These are phyloP conservation scores for Aphelenchoides avenae DNA, from an alignment of 1,140 invertebrate species.

Conservation along the genomic window DNA sequence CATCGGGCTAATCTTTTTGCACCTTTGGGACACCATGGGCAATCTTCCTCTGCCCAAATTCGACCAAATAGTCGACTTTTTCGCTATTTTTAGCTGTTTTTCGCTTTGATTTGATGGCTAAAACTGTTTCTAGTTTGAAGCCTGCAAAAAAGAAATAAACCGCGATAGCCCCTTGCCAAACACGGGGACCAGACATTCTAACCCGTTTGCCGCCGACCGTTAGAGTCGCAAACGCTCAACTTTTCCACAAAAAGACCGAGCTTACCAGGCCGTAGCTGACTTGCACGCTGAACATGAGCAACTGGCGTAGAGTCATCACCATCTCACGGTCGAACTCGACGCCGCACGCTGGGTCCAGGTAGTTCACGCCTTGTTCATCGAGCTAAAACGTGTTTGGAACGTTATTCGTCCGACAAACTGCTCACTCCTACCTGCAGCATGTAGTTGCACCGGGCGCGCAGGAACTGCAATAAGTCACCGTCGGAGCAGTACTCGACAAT, in stretches of 20 bases:
- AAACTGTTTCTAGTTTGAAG: too few species aligned
- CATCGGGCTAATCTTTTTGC: too few species aligned
- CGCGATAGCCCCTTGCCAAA: too few species aligned
- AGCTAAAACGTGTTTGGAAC: constrained; percentile 30
- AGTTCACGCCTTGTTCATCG: constrained; percentile 53
- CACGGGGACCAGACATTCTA: too few species aligned
- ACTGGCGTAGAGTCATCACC: constrained; percentile 57
- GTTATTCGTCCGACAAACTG: neutral
- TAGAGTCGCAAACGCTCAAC: too few species aligned
- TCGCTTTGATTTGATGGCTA: too few species aligned
- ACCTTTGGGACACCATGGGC: too few species aligned
- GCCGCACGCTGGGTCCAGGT: constrained; percentile 36
- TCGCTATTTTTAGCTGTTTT: too few species aligned
- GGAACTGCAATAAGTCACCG: constrained; percentile 62
- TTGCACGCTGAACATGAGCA: constrained; percentile 56
- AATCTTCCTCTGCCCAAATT: too few species aligned
- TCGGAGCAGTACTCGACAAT: constrained; percentile 62
- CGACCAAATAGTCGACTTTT: too few species aligned
- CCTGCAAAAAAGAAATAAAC: too few species aligned
- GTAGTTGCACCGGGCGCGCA: constrained; percentile 57
- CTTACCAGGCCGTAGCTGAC: constrained; percentile 57
- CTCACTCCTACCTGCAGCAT: constrained; percentile 49
- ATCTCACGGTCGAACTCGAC: constrained; percentile 53
- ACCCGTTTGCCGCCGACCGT: too few species aligned
- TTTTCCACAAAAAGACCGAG: constrained; percentile 6